Base-by-base conservation (phyloP, 1,140 invertebrate genomes). In the Zophobas morio region DNA sequence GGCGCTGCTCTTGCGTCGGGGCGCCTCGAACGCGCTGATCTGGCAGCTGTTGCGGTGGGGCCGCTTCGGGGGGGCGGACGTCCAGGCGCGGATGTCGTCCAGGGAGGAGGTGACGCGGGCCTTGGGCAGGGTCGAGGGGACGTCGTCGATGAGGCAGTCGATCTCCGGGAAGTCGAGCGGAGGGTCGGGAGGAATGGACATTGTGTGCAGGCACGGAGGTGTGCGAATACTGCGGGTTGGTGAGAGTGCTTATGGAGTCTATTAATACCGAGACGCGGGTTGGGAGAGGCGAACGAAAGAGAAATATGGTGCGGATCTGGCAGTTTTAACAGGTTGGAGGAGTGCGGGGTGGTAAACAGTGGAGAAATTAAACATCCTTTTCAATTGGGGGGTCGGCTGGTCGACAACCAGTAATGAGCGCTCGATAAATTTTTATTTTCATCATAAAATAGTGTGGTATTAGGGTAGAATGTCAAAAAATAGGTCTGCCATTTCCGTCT, bases 1-100 rank as follows among this genome's bases (percentile, higher is more conserved):
- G 37, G 54, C 47, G 54, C 46, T 60, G 73, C 74, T 76, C 8
- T 70, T 76, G 37, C 75, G 63, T 60, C 75, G 75, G 1, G 75
- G 6, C 6, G 47, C 39, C 32, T 49, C 34, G 3, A n/a, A 36
- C 20, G 56, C 39, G 57, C 1, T 36, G 34, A 63, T 63, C 32
- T 66, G 74, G 6, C 47, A 66, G 75, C 47, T 70, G 60, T 53
- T 32, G 33, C 60, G 70, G 32, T 42, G 70, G 39, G 60, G 39
- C n/a, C 39, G 60, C n/a, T 51, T 51, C 49, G 39, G 60, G 60
- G 37, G 35, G 35, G 20, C 5, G 34, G 36, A 8, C 6, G n/a
- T 57, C 6, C 54, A 46, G 3, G 42, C 42, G 8, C 51, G 57
- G 47, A 54, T 37, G 60, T 35, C 34, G 60, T 70, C 63, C 1